Evolutionary conservation across 2,113 vertebrate genomes (phyloP).

Genomic region (Hemicordylus capensis): DNA sequence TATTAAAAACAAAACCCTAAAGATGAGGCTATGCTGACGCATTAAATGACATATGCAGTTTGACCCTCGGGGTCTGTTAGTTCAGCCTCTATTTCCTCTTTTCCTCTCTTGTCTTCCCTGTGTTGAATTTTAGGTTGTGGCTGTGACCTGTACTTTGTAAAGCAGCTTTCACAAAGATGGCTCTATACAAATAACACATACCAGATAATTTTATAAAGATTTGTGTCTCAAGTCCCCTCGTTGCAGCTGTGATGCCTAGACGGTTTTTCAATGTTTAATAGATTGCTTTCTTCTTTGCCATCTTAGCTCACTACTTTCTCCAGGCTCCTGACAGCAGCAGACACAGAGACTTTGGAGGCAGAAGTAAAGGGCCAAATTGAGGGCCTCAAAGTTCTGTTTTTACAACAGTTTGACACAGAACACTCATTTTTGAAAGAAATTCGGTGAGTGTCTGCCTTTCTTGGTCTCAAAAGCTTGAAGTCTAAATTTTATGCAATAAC

Average conservation of each 20-base stretch:
- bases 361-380: constrained; percentile 56
- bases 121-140: no score
- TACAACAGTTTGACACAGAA: constrained; percentile 95
- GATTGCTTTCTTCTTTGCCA: neutral
- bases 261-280: neutral
- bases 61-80: no score
- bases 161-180: no score
- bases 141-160: no score
- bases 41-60: no score
- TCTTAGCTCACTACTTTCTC: constrained; percentile 94
- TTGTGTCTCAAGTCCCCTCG: neutral
- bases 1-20: no score
- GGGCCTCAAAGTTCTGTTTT: constrained; percentile 78
- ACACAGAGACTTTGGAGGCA: constrained; percentile 70
- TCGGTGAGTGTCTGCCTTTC: constrained; percentile 72
- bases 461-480: rapidly evolving
- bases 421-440: constrained; percentile 89
- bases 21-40: no score
- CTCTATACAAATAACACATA: no score
- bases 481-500: rapidly evolving
- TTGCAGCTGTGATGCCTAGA: neutral
- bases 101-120: no score
- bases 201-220: no score
- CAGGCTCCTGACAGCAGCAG: constrained; percentile 87
- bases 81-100: no score